Evolutionary conservation across 2,888 invertebrate species (phyloP), one percentile per base, ranked within the genome.

Genomic region (Timema podura): DNA sequence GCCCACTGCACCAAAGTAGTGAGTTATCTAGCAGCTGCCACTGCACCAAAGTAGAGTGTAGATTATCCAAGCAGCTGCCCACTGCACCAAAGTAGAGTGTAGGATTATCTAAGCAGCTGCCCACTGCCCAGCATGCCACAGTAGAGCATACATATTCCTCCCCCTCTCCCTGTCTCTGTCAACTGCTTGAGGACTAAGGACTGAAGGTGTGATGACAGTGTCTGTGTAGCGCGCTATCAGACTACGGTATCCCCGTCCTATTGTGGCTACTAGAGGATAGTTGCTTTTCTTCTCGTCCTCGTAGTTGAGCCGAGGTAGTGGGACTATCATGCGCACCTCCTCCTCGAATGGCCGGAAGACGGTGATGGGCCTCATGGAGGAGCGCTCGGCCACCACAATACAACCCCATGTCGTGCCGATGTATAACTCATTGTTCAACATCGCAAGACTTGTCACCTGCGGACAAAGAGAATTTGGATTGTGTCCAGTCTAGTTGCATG

Each of bases 371-470:
- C 93, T 84, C 76, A 97, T 85, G 0, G 91, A 87, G 70, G 85
- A 84, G 16, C 90, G 87, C 79, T 96, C 95, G 0, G 95, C 93
- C 7, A 97, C 91, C 68, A 98, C 91, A 64, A 98, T 83, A 80
- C 96, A 95, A 45, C 98, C 98, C 91, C 95, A 93, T 8, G 95
- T 94, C 0, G 98, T 98, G 64, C 98, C 98, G 73, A 95, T 90
- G 80, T 94, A 95, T 57, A 97, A 83, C 77, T 90, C 89, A 48
- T 87, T 86, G 48, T 87, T 86, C 68, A 90, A 82, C 54, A 88
- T 85, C 66, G 88, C 86, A 77, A 93, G 80, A 76, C 91, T 87
- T 74, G 90, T 87, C 72, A 93, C 91, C 88, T 91, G 81, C 45
- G 75, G 75, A 45, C 51, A 65, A 68, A 70, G 54, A 68, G 48